Base-by-base conservation (phyloP, 1,140 invertebrate species). In the Brachionus paranguensis region DNA sequence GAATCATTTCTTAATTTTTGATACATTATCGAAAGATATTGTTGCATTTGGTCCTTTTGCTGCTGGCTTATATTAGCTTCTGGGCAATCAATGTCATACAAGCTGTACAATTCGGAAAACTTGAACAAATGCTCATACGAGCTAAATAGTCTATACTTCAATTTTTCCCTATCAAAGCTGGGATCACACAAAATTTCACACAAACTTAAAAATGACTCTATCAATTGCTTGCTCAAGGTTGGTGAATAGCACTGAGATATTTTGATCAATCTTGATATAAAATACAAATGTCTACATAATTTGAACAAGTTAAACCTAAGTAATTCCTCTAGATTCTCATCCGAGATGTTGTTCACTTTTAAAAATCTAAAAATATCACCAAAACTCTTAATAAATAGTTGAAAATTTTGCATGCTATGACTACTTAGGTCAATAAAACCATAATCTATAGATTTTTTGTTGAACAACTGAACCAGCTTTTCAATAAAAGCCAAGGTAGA, bases 231-330 rank as follows among this genome's bases (percentile, higher is more conserved):
- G 33, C 14, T 76, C 11, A 76, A 24, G 14, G 10, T 3, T 24
- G 72, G 72, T 29, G 72, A 76, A 50, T 76, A 76, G 47, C 14
- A 76, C n/a, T 76, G 17, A 20, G 72, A 76, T 6, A 76, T 50
- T 50, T 76, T 76, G 2, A 76, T 20, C 43, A 76, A 76, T n/a
- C 45, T 33, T 29, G 72, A 47, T 27, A 50, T 50, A 27, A 76
- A 27, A 47, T 14, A 76, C 14, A 76, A 27, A 47, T 50, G 47
- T 50, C 47, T 53, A 24, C 27, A 4, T 5, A 76, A 14, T 76
- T 76, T 76, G 43, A 27, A 50, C 10, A 27, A 37, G 24, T 50
- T 50, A 27, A 76, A 76, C 2, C 27, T 76, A 14, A 76, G 47
- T 27, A 50, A 76, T 50, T 76, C 72, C 7, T 50, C 14, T 12